These are phyloP conservation scores for Cirrhinus mrigala DNA, from an alignment of 2,797 vertebrate genomes.

Conservation along the genomic window DNA sequence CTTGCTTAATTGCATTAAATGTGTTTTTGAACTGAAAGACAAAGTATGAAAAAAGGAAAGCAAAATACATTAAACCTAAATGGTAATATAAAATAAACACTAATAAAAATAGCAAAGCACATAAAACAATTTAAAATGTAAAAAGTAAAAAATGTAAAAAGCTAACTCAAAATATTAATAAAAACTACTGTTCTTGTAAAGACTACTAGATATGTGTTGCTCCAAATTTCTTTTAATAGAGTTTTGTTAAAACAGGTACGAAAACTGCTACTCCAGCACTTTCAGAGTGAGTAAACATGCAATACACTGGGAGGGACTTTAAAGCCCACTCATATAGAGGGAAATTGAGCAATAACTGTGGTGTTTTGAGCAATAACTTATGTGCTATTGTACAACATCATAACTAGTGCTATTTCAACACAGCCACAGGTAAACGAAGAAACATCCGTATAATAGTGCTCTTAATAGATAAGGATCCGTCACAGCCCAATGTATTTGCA, in stretches of 20 bases:
- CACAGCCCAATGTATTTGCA: background rate
- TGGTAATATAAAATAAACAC: background rate
- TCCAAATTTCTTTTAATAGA: background rate
- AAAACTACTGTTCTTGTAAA: no score
- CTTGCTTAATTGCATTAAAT: no score
- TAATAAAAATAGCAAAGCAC: no score
- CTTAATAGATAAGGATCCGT: background rate
- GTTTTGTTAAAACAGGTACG: background rate
- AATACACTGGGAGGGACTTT: background rate
- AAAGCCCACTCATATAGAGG: background rate
- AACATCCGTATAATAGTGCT: background rate
- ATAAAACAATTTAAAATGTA: no score
- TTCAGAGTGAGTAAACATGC: background rate
- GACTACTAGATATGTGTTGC: background rate
- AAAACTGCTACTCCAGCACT: background rate
- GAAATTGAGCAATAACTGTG: background rate
- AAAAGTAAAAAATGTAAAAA: background rate
- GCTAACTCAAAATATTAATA: no score
- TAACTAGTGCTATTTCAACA: constrained; percentile 33
- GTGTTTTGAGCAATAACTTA: background rate
- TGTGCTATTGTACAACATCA: constrained; percentile 30
- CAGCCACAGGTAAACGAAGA: background rate
- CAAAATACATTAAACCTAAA: background rate
- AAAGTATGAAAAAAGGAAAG: no score
- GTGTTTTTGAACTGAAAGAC: no score